These are phyloP conservation scores for Xerus rutilus DNA, from an alignment of 2,797 vertebrate species.

Conservation along the genomic window DNA sequence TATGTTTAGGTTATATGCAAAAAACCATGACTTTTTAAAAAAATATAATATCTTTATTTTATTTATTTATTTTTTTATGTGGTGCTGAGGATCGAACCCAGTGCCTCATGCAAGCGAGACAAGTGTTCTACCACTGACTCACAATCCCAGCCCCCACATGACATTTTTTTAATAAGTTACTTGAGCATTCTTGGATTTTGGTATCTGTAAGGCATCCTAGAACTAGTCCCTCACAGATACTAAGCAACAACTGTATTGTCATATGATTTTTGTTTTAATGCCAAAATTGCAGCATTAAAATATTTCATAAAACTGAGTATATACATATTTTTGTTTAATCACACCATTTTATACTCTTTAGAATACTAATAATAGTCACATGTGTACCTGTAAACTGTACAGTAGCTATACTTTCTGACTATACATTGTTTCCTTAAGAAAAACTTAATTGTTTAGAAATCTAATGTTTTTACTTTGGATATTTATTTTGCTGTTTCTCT, in stretches of 20 bases:
- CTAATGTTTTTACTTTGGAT: slow-evolving; percentile 63
- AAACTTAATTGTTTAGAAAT: slow-evolving; percentile 55
- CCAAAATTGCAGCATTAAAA: neutral
- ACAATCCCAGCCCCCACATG: too few species aligned
- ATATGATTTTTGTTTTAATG: slow-evolving; percentile 17
- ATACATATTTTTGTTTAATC: slow-evolving; percentile 3
- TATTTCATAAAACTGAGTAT: neutral
- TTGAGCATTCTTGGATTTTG: neutral
- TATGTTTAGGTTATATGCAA: neutral
- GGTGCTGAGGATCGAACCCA: too few species aligned
- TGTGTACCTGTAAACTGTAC: neutral
- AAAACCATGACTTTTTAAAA: neutral
- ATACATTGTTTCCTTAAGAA: slow-evolving; percentile 46
- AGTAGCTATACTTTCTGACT: neutral
- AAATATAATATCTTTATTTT: too few species aligned
- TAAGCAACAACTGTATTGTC: neutral
- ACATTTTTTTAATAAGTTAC: neutral
- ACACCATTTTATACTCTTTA: neutral
- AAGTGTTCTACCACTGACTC: too few species aligned
- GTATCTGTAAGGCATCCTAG: neutral
- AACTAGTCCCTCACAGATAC: neutral
- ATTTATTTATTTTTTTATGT: too few species aligned
- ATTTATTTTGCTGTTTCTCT: slow-evolving; percentile 65
- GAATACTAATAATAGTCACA: neutral
- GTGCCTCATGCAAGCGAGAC: too few species aligned